A percentile compares a stretch with the other conserved stretches of the same genome.
These are phyloP conservation scores for Drosophila parabipectinata DNA, from an alignment of 1,140 invertebrate species.

Conservation along the genomic window DNA sequence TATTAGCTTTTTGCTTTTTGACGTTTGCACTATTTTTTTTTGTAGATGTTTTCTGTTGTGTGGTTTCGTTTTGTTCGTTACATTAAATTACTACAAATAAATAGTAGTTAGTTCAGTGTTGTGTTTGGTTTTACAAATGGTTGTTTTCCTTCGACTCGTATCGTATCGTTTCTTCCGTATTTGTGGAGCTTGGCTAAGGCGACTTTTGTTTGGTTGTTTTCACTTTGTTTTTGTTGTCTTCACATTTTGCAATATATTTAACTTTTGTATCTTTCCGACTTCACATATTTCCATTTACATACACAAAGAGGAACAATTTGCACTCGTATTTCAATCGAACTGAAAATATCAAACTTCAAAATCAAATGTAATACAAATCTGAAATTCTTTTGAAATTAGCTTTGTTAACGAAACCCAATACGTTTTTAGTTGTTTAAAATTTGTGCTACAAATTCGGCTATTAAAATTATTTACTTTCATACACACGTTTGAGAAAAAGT, in stretches of 20 bases:
- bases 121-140: slow-evolving; percentile 66
- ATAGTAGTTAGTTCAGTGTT: slow-evolving; percentile 62
- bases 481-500: slow-evolving; percentile 70
- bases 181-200: slow-evolving; percentile 82
- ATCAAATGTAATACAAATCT: slow-evolving; percentile 1
- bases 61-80: slow-evolving; percentile 36
- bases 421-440: slow-evolving; percentile 55
- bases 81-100: slow-evolving; percentile 76
- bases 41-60: slow-evolving; percentile 59
- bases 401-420: slow-evolving; percentile 24
- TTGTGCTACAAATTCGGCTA: slow-evolving; percentile 82
- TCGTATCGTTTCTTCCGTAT: slow-evolving; percentile 66
- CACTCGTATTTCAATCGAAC: slow-evolving; percentile 37
- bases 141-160: slow-evolving; percentile 49
- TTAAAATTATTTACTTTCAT: slow-evolving; percentile 81
- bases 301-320: slow-evolving; percentile 55
- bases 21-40: slow-evolving; percentile 75
- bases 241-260: slow-evolving; percentile 76
- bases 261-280: slow-evolving; percentile 57
- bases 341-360: slow-evolving; percentile 10
- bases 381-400: neutral
- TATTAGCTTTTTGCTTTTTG: slow-evolving; percentile 50
- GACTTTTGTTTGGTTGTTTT: slow-evolving; percentile 81
- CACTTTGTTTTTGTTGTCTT: slow-evolving; percentile 69
- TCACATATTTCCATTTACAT: slow-evolving; percentile 47